Percentiles rank a stretch among this genome's conserved stretches.
These are phyloP conservation scores for Oryzias melastigma DNA, from an alignment of 2,113 vertebrate genomes.

Conservation along the genomic window DNA sequence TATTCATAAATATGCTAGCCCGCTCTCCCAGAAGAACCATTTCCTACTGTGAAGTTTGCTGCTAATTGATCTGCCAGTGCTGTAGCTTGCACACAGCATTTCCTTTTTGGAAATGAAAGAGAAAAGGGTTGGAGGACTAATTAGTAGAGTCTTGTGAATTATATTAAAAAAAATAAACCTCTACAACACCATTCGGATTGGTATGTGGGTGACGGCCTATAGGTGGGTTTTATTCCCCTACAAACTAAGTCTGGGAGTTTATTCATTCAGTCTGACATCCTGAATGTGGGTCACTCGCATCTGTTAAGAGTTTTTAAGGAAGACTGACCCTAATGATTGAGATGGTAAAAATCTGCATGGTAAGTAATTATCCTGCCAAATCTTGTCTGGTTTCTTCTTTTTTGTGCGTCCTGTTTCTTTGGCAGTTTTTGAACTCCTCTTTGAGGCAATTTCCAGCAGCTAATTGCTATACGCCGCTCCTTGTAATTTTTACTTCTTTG, in stretches of 20 bases:
- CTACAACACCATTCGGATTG: background rate
- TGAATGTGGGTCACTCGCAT: slow-evolving; percentile 38
- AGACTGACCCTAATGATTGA: slow-evolving; percentile 35
- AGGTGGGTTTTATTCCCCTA: slow-evolving; percentile 36
- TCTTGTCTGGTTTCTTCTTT: slow-evolving; percentile 38
- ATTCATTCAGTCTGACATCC: slow-evolving; percentile 21
- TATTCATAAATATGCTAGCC: slow-evolving; percentile 67
- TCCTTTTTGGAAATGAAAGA: slow-evolving; percentile 63
- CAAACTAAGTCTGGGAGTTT: slow-evolving; percentile 19
- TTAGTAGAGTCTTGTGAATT: slow-evolving; percentile 57
- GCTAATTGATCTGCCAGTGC: slow-evolving; percentile 62
- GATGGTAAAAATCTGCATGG: slow-evolving; percentile 48
- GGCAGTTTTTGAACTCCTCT: background rate
- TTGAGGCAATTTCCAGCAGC: slow-evolving; percentile 37
- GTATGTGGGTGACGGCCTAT: slow-evolving; percentile 48
- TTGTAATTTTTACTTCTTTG: slow-evolving; percentile 1
- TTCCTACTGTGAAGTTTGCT: slow-evolving; percentile 58
- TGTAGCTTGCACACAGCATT: slow-evolving; percentile 26
- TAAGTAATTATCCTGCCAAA: slow-evolving; percentile 51
- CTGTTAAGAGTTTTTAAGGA: slow-evolving; percentile 43
- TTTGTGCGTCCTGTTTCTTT: slow-evolving; percentile 33
- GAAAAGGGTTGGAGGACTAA: slow-evolving; percentile 54
- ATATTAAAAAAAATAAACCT: slow-evolving; percentile 32
- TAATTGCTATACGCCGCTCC: slow-evolving; percentile 40
- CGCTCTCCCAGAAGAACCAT: slow-evolving; percentile 53